These are phyloP conservation scores for Hirudinaria manillensis DNA, from an alignment of 2,888 invertebrate genomes.

Conservation along the genomic window DNA sequence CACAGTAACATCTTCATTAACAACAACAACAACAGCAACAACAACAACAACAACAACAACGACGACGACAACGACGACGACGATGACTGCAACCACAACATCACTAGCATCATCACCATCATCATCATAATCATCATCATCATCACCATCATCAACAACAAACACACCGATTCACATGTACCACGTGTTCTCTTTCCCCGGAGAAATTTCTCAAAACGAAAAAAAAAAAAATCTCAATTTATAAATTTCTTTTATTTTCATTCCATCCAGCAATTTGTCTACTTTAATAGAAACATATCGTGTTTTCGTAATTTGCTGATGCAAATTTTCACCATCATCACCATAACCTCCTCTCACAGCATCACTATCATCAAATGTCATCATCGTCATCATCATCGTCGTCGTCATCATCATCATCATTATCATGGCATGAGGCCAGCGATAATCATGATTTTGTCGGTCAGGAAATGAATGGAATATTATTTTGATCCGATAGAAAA, in stretches of 20 bases:
- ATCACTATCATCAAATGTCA: conserved; percentile 18
- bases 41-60: conserved; percentile 12
- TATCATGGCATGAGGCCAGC: background rate
- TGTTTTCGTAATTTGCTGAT: no score
- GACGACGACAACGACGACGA: conserved; percentile 4
- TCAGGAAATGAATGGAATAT: no score
- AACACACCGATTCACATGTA: no score
- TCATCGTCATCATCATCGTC: conserved; percentile 26
- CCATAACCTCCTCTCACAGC: background rate
- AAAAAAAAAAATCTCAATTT: no score
- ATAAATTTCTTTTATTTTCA: no score
- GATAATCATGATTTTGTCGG: no score
- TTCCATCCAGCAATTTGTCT: no score
- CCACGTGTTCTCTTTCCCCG: no score
- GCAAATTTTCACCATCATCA: conserved; percentile 4
- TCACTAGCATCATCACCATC: conserved; percentile 11
- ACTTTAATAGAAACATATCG: no score
- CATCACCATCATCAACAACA: conserved; percentile 15
- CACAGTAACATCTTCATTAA: conserved; percentile 6
- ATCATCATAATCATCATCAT: conserved; percentile 15
- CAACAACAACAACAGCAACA: conserved; percentile 12
- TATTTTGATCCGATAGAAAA: no score
- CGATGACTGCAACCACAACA: conserved; percentile 18
- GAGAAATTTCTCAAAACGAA: no score
- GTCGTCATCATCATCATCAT: conserved; percentile 23